A percentile compares a stretch with the other conserved stretches of the same genome.
Evolutionary conservation across 2,113 vertebrate genomes (phyloP).

Genomic region (Numenius arquata): DNA sequence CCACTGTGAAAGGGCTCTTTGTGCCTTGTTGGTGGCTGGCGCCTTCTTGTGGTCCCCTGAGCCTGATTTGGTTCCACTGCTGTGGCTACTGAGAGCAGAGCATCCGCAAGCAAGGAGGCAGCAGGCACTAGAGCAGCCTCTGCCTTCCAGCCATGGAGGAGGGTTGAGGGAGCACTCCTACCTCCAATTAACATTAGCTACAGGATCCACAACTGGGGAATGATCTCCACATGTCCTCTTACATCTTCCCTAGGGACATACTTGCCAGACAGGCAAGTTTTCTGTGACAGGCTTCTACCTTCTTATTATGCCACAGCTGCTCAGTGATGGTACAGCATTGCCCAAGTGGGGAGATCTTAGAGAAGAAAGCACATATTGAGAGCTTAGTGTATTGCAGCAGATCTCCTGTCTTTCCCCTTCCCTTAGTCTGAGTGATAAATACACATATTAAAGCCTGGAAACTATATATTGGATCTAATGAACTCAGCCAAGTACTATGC

Average conservation of each 20-base stretch:
- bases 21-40: background rate
- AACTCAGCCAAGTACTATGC: background rate
- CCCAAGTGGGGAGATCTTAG: background rate
- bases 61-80: background rate
- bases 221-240: background rate
- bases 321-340: background rate
- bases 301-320: background rate
- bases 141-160: background rate
- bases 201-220: background rate
- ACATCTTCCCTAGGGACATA: background rate
- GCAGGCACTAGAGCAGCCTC: background rate
- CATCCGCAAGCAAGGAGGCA: background rate
- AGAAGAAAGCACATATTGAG: background rate
- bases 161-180: background rate
- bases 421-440: background rate
- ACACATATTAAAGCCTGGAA: background rate
- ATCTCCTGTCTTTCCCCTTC: background rate
- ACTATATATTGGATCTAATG: background rate
- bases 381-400: background rate
- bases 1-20: background rate
- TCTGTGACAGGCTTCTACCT: background rate
- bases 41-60: background rate
- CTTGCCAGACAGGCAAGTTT: background rate
- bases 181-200: background rate
- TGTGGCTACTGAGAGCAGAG: background rate